Conservation (phyloP, 2,888 invertebrate genomes). For the Athalia cordata region DNA sequence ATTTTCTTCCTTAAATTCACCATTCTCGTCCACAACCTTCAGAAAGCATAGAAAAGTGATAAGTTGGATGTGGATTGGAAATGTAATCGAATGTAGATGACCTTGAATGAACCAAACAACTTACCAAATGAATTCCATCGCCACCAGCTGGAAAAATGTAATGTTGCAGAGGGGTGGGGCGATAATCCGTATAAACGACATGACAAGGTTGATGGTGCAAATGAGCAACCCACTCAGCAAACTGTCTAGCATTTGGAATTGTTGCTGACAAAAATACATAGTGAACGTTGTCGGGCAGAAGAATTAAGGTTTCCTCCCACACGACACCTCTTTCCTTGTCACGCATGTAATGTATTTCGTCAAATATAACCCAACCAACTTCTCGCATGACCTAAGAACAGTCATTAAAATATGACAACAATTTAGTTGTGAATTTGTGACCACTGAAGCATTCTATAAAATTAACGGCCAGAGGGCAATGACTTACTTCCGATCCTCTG, state of each 20-base stretch:
- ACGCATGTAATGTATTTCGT: slow-evolving; percentile 99
- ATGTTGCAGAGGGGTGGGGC: slow-evolving; percentile 98
- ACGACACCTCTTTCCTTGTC: slow-evolving; percentile 99
- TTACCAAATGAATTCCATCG: slow-evolving; percentile 94
- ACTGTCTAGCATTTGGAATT: slow-evolving; percentile 98
- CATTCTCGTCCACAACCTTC: slow-evolving; percentile 76
- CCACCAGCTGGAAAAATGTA: slow-evolving; percentile 98
- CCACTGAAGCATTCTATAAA: neutral
- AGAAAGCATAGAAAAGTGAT: neutral
- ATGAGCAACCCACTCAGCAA: slow-evolving; percentile 95
- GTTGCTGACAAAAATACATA: slow-evolving; percentile 99
- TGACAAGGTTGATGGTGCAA: slow-evolving; percentile 98
- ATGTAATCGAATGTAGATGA: neutral
- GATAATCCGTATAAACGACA: slow-evolving; percentile 98
- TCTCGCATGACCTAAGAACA: slow-evolving; percentile 87
- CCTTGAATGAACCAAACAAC: slow-evolving; percentile 37
- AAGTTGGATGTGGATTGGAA: neutral
- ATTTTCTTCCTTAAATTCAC: slow-evolving; percentile 97
- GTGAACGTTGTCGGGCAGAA: slow-evolving; percentile 97
- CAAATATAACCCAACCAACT: slow-evolving; percentile 99
- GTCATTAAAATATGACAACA: neutral
- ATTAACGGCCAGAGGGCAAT: neutral
- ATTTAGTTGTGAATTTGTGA: neutral
- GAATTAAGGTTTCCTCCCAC: slow-evolving; percentile 99
- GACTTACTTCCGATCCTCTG: slow-evolving; percentile 89